Evolutionary conservation across 2,113 vertebrate species (phyloP), one percentile per base, ranked within the genome.

Genomic region (Chloroceryle aenea): DNA sequence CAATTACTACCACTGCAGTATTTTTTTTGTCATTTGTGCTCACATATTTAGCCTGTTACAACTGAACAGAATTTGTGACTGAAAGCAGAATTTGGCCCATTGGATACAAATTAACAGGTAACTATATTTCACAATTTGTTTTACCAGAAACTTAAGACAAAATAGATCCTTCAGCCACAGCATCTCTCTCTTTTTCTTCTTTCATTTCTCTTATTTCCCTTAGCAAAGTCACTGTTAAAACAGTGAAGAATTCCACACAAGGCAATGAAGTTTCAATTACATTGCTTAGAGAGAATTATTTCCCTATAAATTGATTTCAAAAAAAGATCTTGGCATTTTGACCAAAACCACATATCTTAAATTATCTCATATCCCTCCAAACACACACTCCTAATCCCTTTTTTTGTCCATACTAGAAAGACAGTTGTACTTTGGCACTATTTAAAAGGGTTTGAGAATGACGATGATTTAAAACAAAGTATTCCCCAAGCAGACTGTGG

Each of bases 291-390:
- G 76, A 96, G 73, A 94, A 96, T 96, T 90, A 90, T 97, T 95
- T 93, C 69, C 88, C 83, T 90, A 89, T 96, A 95, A 94, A 96
- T 87, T 95, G 83, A 88, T 95, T 95, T 95, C 1, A 78, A 89
- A 95, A 93, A 93, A 90, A 92, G 27, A 84, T 80, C 43, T 96
- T 96, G 95, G 92, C 75, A 74, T 77, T 93, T 86, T 84, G 85
- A 92, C 85, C 73, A 89, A 97, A 96, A 87, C 90, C 90, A 89
- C 95, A 89, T 93, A 72, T 86, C 93, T 95, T 93, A 95, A 93
- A 95, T 95, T 96, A 90, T 96, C 85, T 93, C 52, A 26, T 42
- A 90, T 63, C 63, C 76, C 43, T 94, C 52, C 85, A 93, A 92
- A 90, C 64, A 90, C 90, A 88, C 47, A 77, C 50, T 90, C 56